phyloP scores from a whole-genome alignment of 2,888 invertebrate genomes.

The Nomada flava region DNA sequence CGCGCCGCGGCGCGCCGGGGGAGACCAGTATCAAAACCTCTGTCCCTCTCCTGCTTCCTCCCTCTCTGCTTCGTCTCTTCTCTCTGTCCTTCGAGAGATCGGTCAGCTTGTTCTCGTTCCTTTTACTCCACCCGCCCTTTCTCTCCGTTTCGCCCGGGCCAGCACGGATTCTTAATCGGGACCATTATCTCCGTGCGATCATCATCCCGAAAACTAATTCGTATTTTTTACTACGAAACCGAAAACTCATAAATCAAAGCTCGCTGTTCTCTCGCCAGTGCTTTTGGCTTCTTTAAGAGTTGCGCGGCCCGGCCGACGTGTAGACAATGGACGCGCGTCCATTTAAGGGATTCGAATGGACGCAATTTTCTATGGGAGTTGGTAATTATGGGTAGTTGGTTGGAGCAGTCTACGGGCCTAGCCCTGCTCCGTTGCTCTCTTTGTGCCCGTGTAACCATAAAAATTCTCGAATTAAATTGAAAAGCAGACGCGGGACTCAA shows the following conservation, averaged over 20 bases:
- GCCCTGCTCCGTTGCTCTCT: conserved; percentile 52
- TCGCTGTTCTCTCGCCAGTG: conserved; percentile 69
- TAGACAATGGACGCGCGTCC: conserved; percentile 81
- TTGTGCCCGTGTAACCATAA: conserved; percentile 77
- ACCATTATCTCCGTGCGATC: conserved; percentile 84
- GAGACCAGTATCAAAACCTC: conserved; percentile 40
- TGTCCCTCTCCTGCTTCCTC: conserved; percentile 16
- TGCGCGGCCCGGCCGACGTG: conserved; percentile 55
- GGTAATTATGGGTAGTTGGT: conserved; percentile 84
- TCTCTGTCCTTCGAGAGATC: conserved; percentile 37
- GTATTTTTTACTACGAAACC: conserved; percentile 84
- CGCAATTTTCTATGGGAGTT: conserved; percentile 84
- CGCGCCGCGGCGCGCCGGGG: conserved; percentile 18
- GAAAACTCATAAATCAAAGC: conserved; percentile 84
- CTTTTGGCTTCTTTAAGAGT: conserved; percentile 67
- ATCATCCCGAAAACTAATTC: conserved; percentile 84
- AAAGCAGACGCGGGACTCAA: conserved; percentile 61
- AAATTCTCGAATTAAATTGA: conserved; percentile 81
- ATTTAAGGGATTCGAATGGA: conserved; percentile 84
- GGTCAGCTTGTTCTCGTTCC: conserved; percentile 42
- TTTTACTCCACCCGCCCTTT: conserved; percentile 41
- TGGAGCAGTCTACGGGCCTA: conserved; percentile 74
- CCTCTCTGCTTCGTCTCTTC: conserved; percentile 32
- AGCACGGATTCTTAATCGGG: conserved; percentile 83
- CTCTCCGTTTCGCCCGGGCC: conserved; percentile 64